Evolutionary conservation across 1,140 invertebrate genomes (phyloP), one percentile per base, ranked within the genome.

Genomic region (Antheraea mylitta): DNA sequence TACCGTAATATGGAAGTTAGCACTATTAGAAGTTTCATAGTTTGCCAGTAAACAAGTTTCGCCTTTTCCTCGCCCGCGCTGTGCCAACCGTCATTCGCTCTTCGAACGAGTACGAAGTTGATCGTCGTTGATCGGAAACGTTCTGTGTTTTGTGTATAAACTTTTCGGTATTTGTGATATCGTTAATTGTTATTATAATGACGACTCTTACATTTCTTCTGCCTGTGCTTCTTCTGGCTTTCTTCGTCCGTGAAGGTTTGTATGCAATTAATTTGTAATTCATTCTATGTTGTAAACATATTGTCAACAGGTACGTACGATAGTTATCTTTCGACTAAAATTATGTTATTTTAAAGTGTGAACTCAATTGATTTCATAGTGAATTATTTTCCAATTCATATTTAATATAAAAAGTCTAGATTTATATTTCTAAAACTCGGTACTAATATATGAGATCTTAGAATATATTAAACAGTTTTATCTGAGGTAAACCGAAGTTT

Each of bases 191-290:
- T 67, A 38, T 76, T 59, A 78, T 65, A 83, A 90, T 90, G 88
- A 80, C 80, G 68, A 87, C 85, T 64, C 76, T 90, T 38, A 73
- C 79, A 48, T 42, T 89, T 64, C 66, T 88, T 71, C 85, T 90
- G 74, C 81, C 86, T 37, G 76, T 87, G 8, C 74, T 90, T 18
- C 72, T 90, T 60, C 69, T 90, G 22, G 85, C 81, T 58, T 64
- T 85, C 62, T 87, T 88, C 67, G 73, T 85, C 8, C 78, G 79
- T 81, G 72, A 83, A 72, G 81, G 88, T 89, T 72, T 82, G 88
- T 81, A 68, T 70, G 60, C 7, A 22, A 60, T 22, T 3, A 36
- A 61, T 59, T 48, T 53, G 16, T 53, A 13, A 53, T 53, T 53
- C 16, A 42, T 42, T 42, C 7, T 42, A 42, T 42, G 3, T 30